Evolutionary conservation across 2,888 invertebrate genomes (phyloP).

Genomic region (Rhagophthalmus giganteus): DNA sequence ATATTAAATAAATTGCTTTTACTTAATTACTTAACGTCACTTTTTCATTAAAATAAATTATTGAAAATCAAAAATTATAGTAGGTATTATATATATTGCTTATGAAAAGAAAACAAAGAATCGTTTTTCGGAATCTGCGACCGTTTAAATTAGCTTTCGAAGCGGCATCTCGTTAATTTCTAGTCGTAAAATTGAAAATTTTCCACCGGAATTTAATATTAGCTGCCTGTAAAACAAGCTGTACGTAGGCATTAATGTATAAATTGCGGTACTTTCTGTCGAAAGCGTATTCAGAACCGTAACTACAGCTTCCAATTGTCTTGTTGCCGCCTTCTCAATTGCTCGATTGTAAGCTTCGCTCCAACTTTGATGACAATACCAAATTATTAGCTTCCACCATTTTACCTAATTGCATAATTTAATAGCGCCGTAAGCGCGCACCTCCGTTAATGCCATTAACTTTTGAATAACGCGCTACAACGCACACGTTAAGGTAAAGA

Average conservation of each 20-base stretch:
- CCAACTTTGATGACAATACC: constrained; percentile 43
- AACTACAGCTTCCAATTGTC: constrained; percentile 46
- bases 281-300: constrained; percentile 35
- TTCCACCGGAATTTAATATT: constrained; percentile 4
- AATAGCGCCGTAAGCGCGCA: constrained; percentile 34
- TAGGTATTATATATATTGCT: background rate
- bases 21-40: too few relatives aligned
- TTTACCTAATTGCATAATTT: constrained; percentile 46
- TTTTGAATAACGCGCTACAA: constrained; percentile 21
- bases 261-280: constrained; percentile 44
- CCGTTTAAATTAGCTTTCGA: constrained; percentile 13
- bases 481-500: constrained; percentile 24
- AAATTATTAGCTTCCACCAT: constrained; percentile 45
- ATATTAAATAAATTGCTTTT: too few relatives aligned
- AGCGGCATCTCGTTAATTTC: constrained; percentile 14
- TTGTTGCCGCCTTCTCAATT: constrained; percentile 43
- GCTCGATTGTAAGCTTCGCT: constrained; percentile 43
- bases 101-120: too few relatives aligned
- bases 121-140: constrained; percentile 5
- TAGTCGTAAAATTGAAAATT: constrained; percentile 8
- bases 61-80: background rate
- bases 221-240: constrained; percentile 34
- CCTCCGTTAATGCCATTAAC: constrained; percentile 23
- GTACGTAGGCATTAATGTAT: constrained; percentile 42
- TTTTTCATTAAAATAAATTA: too few relatives aligned